Percentiles rank a stretch among this genome's conserved stretches.
phyloP scores from a whole-genome alignment of 2,113 vertebrate species.

The Xenopus tropicalis region DNA sequence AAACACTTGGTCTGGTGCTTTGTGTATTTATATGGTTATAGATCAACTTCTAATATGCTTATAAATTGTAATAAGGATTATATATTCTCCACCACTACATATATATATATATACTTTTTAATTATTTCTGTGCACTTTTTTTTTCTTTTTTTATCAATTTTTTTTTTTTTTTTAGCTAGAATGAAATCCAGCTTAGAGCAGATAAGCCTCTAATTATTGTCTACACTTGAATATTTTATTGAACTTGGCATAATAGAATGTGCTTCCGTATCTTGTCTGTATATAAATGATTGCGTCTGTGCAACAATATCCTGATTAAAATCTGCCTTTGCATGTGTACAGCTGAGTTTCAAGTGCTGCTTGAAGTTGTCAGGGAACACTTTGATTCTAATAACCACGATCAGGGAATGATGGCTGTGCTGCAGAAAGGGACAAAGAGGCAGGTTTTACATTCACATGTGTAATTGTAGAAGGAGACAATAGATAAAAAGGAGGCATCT shows the following conservation, averaged over 20 bases:
- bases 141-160: neutral
- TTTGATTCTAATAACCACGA: neutral
- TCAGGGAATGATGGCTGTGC: neutral
- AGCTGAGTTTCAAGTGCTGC: slow-evolving; percentile 24
- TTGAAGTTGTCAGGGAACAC: slow-evolving; percentile 30
- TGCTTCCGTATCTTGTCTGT: neutral
- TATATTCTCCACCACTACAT: no score
- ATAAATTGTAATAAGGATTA: no score
- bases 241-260: neutral
- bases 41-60: no score
- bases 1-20: no score
- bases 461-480: neutral
- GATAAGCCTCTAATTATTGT: neutral
- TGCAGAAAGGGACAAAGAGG: neutral
- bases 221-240: neutral
- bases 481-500: slow-evolving; percentile 15
- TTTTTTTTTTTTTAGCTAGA: neutral
- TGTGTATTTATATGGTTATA: no score
- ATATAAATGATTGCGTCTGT: neutral
- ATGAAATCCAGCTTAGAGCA: neutral
- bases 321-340: neutral
- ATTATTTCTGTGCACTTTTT: no score
- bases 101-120: no score
- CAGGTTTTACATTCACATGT: neutral
- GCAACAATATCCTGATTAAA: slow-evolving; percentile 15